A percentile compares a stretch with the other conserved stretches of the same genome.
phyloP scores from a whole-genome alignment of 2,797 vertebrate species.

The Myotis daubentonii region DNA sequence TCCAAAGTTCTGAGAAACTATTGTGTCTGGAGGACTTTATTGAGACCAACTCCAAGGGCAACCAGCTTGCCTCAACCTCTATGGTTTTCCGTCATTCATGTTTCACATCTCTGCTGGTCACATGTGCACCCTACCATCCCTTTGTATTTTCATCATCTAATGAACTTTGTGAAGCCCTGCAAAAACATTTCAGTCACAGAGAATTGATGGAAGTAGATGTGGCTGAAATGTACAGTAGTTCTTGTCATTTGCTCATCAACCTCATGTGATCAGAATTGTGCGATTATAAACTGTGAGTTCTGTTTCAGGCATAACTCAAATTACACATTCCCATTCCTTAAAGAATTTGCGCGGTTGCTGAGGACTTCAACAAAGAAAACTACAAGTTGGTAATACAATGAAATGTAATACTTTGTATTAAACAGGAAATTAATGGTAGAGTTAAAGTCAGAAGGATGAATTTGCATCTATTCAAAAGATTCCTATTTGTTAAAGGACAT shows the following conservation, averaged over 20 bases:
- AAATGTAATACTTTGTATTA: constrained; percentile 41
- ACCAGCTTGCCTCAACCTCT: background rate
- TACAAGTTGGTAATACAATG: constrained; percentile 8
- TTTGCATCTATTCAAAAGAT: constrained; percentile 60
- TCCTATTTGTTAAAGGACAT: constrained; percentile 25
- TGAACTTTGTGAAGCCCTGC: constrained; percentile 21
- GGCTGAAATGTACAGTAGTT: background rate
- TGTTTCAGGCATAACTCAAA: background rate
- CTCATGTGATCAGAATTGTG: background rate
- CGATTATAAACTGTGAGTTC: background rate
- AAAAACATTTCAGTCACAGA: background rate
- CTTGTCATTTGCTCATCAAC: background rate
- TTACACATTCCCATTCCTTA: background rate
- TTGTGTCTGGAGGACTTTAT: background rate
- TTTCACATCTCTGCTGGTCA: background rate
- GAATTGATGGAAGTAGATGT: fast-evolving
- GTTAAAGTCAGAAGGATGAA: constrained; percentile 32
- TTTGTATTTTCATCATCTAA: background rate
- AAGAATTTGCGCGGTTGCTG: constrained; percentile 54
- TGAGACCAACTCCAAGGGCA: background rate
- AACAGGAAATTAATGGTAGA: constrained; percentile 43
- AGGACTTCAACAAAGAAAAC: constrained; percentile 32
- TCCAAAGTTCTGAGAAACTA: constrained; percentile 64
- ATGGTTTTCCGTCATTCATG: background rate
- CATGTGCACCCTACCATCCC: background rate